These are phyloP conservation scores for Atta cephalotes DNA, from an alignment of 1,140 invertebrate genomes.

Conservation along the genomic window DNA sequence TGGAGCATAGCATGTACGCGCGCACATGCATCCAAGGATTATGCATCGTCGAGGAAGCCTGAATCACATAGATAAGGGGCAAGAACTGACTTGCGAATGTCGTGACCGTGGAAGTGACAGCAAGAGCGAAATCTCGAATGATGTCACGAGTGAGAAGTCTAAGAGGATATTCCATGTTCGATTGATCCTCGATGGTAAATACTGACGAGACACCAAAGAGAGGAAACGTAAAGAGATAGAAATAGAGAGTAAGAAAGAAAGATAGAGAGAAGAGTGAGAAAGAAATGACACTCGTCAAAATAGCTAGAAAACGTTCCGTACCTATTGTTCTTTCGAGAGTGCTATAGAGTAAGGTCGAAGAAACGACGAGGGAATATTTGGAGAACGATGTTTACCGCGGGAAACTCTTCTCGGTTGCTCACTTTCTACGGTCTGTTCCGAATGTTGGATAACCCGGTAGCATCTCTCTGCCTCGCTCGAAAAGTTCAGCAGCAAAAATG, in stretches of 20 bases:
- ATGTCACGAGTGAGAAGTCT: slow-evolving; percentile 31
- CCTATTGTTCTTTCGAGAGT: slow-evolving; percentile 61
- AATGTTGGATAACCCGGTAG: slow-evolving; percentile 8
- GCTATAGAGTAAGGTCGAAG: slow-evolving; percentile 46
- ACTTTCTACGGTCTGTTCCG: slow-evolving; percentile 28
- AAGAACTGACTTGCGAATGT: slow-evolving; percentile 58
- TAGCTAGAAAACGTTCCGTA: slow-evolving; percentile 41
- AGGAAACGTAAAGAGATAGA: neutral
- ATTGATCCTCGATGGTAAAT: slow-evolving; percentile 42
- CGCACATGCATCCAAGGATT: slow-evolving; percentile 52
- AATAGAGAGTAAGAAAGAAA: neutral
- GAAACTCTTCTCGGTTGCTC: slow-evolving; percentile 57
- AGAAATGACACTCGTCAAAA: slow-evolving; percentile 59
- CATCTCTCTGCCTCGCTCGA: slow-evolving; percentile 11
- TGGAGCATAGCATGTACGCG: slow-evolving; percentile 1
- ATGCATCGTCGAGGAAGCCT: slow-evolving; percentile 63
- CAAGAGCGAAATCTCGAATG: slow-evolving; percentile 49
- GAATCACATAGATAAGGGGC: slow-evolving; percentile 65
- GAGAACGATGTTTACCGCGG: slow-evolving; percentile 59
- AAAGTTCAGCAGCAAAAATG: slow-evolving; percentile 30
- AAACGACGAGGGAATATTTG: slow-evolving; percentile 59
- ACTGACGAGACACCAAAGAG: neutral
- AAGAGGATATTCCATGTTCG: slow-evolving; percentile 57
- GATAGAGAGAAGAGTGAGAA: neutral
- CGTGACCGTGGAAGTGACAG: slow-evolving; percentile 61